Base-by-base conservation (phyloP, 1,140 invertebrate genomes). In the Odontomachus brunneus region DNA sequence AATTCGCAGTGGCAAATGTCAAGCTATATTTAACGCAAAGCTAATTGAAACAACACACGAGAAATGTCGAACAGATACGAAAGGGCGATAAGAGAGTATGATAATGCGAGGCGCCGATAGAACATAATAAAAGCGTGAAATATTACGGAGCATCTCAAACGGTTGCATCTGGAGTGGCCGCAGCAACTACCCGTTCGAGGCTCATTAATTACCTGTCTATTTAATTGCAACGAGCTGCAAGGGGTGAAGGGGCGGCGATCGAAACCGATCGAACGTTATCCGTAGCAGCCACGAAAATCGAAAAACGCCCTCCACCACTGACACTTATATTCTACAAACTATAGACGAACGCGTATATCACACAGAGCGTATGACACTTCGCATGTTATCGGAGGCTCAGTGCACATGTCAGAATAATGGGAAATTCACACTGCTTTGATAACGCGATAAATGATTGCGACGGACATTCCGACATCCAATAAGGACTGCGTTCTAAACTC, bases 181-280 rank as follows among this genome's bases (percentile, higher is more conserved):
- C 51, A 7, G 75, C 49, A 44, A n/a, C 75, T 69, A 24, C 53
- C 57, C 53, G 65, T 44, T 44, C 65, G 38, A 49, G 59, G 26
- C 44, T 80, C 51, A 71, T 80, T 69, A 80, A 80, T 80, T 78
- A 80, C 75, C 75, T 80, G 65, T 80, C 75, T 80, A 71, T 80
- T 80, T 71, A 71, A 48, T 55, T 44, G 65, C 51, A 33, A 57
- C 33, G 1, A 5, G n/a, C 38, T 22, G 22, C 24, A 1, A 44
- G 55, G 19, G 55, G 33, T 5, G 65, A 48, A 69, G 51, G 53
- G 65, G 44, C 73, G 65, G 44, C 59, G 44, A 26, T 17, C 24
- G 59, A 60, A 19, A 55, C 38, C 51, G 24, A 72, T 44, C 49
- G 49, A 69, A 69, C 14, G 60, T 19, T 78, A 44, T 78, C 29